Evolutionary conservation across 2,888 invertebrate genomes (phyloP).

Genomic region (Diadegma fenestrale): DNA sequence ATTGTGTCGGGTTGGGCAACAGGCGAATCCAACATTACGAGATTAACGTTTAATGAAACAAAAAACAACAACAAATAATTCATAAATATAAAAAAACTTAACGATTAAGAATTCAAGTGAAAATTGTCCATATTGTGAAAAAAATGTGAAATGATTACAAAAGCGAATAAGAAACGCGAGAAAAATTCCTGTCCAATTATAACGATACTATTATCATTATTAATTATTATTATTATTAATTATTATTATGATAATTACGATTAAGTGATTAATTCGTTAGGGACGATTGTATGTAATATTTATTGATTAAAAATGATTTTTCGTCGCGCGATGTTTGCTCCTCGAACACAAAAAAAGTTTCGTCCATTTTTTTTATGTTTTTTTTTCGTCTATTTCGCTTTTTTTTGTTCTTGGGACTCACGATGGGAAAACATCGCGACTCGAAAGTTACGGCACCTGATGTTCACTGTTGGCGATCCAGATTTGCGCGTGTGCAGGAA

Average conservation of each 20-base stretch:
- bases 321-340: slow-evolving; percentile 74
- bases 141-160: slow-evolving; percentile 67
- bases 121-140: slow-evolving; percentile 76
- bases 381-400: neutral
- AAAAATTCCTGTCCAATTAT: slow-evolving; percentile 83
- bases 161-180: slow-evolving; percentile 52
- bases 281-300: slow-evolving; percentile 81
- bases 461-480: slow-evolving; percentile 77
- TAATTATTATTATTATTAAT: slow-evolving; percentile 75
- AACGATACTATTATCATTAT: slow-evolving; percentile 80
- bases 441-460: slow-evolving; percentile 70
- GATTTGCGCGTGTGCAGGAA: slow-evolving; percentile 51
- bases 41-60: slow-evolving; percentile 64
- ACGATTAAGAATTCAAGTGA: slow-evolving; percentile 72
- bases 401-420: slow-evolving; percentile 18
- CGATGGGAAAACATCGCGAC: slow-evolving; percentile 73
- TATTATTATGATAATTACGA: neutral
- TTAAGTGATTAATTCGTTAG: slow-evolving; percentile 71
- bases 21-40: slow-evolving; percentile 64
- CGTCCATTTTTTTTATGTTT: neutral
- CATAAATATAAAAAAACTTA: slow-evolving; percentile 57
- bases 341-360: slow-evolving; percentile 34
- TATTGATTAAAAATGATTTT: slow-evolving; percentile 79
- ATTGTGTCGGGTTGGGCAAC: slow-evolving; percentile 64
- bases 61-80: slow-evolving; percentile 56